Base-by-base conservation (phyloP, 2,888 invertebrate species). In the Dromius quadrimaculatus region DNA sequence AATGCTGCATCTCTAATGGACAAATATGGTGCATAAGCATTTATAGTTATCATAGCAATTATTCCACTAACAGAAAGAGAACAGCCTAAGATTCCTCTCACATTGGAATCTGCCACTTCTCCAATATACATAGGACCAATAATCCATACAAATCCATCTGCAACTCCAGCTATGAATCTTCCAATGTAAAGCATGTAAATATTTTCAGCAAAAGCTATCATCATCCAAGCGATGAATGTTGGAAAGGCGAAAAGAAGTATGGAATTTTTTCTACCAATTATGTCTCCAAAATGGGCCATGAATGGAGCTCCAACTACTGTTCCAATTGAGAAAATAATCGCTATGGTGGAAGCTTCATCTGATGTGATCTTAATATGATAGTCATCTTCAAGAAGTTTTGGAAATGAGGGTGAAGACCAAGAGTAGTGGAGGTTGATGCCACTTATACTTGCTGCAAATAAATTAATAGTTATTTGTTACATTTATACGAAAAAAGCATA, bases 61-160 rank as follows among this genome's bases (percentile, higher is more conserved):
- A 74, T 8, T 6, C 75, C 19, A 1, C 73, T 72, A 4, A 74
- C 45, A 3, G 73, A 72, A 13, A 72, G 61, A 17, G 62, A 72
- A 9, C 73, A 70, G 20, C 74, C 73, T n/a, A 74, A 11, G 17
- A 71, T 45, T 13, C 76, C 76, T 22, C 76, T 71, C 45, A 76
- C 68, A 63, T 72, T 62, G 38, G 76, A 72, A 64, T 75, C 75
- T 1, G 72, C 61, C 6, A 75, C 72, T 71, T 76, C 76, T 2
- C 74, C 72, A 36, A 74, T 71, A 38, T 76, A 75, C 62, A 74
- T 74, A 9, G 76, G 75, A 57, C 74, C 45, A 1, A 73, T 63
- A n/a, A 72, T 72, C 50, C 74, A 74, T 62, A 72, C 64, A 2
- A 71, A 71, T 8, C 73, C 75, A 17, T 76, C 76, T 0, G 73